Conservation (phyloP, 2,113 vertebrate species). For the Zosterops hypoxanthus region DNA sequence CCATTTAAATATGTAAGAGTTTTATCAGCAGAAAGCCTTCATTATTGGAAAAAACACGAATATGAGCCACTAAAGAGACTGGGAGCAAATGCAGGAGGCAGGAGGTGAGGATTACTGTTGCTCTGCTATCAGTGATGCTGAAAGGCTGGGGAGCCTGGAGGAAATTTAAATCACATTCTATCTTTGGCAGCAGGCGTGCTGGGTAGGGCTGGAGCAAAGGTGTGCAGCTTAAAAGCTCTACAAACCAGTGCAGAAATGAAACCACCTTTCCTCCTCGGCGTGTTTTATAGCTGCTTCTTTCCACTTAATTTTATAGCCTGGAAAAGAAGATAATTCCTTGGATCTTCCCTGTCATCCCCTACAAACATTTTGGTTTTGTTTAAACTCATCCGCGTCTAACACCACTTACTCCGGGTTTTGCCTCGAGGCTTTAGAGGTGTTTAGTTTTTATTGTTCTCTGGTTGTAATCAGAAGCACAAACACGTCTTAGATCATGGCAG, state of each 20-base stretch:
- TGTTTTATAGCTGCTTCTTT: conserved; percentile 1
- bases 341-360: background rate
- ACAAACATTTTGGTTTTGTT: conserved; percentile 4
- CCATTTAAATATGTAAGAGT: conserved; percentile 35
- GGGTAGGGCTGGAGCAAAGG: background rate
- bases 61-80: conserved; percentile 1
- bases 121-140: conserved; percentile 8
- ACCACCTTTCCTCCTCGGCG: background rate
- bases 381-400: background rate
- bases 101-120: conserved; percentile 10
- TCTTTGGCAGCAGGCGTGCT: conserved; percentile 6
- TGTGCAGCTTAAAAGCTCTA: conserved; percentile 14
- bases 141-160: conserved; percentile 2
- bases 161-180: conserved; percentile 47
- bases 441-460: background rate
- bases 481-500: background rate
- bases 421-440: background rate
- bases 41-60: conserved; percentile 13
- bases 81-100: background rate
- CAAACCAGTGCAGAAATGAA: background rate
- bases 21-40: conserved; percentile 51
- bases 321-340: background rate
- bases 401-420: background rate
- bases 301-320: conserved; percentile 2
- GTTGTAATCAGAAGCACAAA: background rate